Evolutionary conservation across 2,888 invertebrate species (phyloP).

Genomic region (Rhynchonema sp.): DNA sequence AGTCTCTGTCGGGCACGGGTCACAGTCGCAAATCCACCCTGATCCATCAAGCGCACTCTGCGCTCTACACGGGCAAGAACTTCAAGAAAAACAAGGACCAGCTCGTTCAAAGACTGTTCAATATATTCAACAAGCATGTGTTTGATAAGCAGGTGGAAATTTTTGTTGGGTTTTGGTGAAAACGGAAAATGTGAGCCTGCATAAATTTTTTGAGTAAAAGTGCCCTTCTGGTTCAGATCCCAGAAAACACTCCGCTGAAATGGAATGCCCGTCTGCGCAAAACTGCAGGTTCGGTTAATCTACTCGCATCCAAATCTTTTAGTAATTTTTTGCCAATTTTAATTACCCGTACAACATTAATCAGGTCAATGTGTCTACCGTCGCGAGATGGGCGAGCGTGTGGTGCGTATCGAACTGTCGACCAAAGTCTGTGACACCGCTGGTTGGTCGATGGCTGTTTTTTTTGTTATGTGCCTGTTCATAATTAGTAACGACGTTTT

Average conservation of each 20-base stretch:
- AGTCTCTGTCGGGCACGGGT: background rate
- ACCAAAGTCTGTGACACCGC: constrained; percentile 46
- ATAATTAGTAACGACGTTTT: too few relatives aligned
- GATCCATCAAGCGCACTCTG: background rate
- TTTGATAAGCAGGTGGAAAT: background rate
- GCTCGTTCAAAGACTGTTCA: background rate
- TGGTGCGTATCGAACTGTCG: constrained; percentile 51
- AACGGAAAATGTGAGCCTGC: too few relatives aligned
- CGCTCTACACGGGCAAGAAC: background rate
- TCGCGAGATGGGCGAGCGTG: constrained; percentile 17
- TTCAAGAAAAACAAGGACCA: background rate
- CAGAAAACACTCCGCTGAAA: constrained; percentile 45
- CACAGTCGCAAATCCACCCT: too few relatives aligned
- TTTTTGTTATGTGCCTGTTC: constrained; percentile 14
- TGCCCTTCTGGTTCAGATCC: constrained; percentile 32
- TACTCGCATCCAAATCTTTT: too few relatives aligned
- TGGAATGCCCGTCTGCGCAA: constrained; percentile 64
- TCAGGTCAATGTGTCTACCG: constrained; percentile 41
- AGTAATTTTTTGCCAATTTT: too few relatives aligned
- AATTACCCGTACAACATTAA: too few relatives aligned
- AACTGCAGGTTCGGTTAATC: too few relatives aligned
- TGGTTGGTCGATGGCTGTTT: constrained; percentile 13
- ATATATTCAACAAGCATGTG: background rate
- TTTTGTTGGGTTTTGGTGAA: too few relatives aligned
- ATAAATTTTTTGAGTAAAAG: too few relatives aligned